Conservation (phyloP, 2,797 vertebrate species). For the Sebastes jordani region DNA sequence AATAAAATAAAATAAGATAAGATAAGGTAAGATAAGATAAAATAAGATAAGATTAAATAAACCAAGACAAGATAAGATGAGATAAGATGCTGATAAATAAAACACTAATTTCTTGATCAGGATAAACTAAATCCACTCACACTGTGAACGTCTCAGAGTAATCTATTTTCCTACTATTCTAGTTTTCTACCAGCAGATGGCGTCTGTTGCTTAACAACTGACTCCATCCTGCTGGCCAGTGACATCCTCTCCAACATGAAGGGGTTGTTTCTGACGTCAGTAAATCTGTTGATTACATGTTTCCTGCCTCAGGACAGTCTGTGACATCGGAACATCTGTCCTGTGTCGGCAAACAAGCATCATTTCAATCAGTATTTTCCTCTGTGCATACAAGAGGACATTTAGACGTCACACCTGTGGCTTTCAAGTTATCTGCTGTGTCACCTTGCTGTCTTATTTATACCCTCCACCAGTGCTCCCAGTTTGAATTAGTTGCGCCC, state of each 20-base stretch:
- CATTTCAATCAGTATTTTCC: background rate
- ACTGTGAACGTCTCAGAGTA: background rate
- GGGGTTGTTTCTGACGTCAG: constrained; percentile 44
- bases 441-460: background rate
- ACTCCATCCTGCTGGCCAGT: background rate
- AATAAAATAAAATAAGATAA: too few relatives aligned
- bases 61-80: too few relatives aligned
- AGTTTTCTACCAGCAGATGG: constrained; percentile 84
- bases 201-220: constrained; percentile 71
- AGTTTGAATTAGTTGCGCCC: background rate
- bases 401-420: background rate
- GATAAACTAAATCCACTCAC: background rate
- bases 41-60: too few relatives aligned
- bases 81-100: too few relatives aligned
- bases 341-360: background rate
- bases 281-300: constrained; percentile 17
- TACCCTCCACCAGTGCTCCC: background rate
- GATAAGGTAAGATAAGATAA: too few relatives aligned
- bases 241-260: background rate
- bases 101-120: too few relatives aligned
- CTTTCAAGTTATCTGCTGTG: background rate
- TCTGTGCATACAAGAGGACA: background rate
- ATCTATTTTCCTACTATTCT: constrained; percentile 9
- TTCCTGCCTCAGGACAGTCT: constrained; percentile 11
- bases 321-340: constrained; percentile 6